A percentile compares a stretch with the other conserved stretches of the same genome.
These are phyloP conservation scores for Rhinella marina DNA, from an alignment of 2,797 vertebrate genomes.

Conservation along the genomic window DNA sequence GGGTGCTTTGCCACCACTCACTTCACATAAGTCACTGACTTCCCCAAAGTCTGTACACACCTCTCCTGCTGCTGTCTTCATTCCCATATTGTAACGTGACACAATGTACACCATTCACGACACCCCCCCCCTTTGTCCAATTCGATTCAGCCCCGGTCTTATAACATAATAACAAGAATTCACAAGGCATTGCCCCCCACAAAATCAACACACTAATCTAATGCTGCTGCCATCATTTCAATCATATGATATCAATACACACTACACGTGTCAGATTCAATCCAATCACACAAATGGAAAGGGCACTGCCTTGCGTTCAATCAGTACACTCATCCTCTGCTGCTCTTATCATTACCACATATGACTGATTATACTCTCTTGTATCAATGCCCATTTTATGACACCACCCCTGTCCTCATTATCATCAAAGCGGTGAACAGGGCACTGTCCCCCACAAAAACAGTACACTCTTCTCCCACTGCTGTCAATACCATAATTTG, in stretches of 20 bases:
- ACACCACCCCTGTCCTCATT: background rate
- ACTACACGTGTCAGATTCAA: background rate
- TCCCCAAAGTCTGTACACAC: background rate
- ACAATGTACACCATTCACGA: background rate
- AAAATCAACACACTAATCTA: background rate
- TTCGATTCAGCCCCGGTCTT: background rate
- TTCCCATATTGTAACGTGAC: background rate
- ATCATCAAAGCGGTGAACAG: background rate
- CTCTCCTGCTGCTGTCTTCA: background rate
- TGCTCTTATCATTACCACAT: background rate
- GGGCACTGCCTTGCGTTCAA: background rate
- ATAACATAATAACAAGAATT: background rate
- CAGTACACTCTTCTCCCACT: background rate
- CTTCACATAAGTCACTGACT: background rate
- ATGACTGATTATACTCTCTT: background rate
- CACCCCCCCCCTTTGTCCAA: background rate
- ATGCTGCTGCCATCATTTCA: background rate
- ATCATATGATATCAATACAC: background rate
- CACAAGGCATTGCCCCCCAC: background rate
- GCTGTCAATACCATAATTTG: background rate
- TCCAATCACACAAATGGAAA: background rate
- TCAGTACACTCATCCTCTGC: conserved; percentile 1
- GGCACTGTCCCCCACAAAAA: background rate
- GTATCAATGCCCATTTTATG: too few species aligned
- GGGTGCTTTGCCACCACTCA: background rate